Base-by-base conservation (phyloP, 1,140 invertebrate genomes). In the Bombyx mori region DNA sequence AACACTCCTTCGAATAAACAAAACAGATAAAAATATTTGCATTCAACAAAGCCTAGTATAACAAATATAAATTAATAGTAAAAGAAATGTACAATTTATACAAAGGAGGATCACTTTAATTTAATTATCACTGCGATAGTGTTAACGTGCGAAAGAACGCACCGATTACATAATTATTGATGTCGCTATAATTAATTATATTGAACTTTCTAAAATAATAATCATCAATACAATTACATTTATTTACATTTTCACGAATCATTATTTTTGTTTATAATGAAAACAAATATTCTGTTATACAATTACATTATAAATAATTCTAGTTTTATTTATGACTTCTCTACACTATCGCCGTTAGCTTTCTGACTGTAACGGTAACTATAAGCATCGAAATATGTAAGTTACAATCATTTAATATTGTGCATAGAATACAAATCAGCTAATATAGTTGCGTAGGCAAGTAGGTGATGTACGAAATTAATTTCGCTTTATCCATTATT, bases 1-100 rank as follows among this genome's bases (percentile, higher is more conserved):
- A 87, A 84, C 82, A 82, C 76, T 86, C 73, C 77, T 85, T 79
- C 22, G 42, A 69, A 87, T 84, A 87, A 84, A 85, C 79, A 85
- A 85, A 87, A 87, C 80, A 85, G 83, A 82, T 83, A 87, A 83
- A 81, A 82, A 86, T 82, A 84, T 84, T 87, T 80, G 82, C 81
- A 87, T 87, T 84, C 78, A 85, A 85, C 81, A 87, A 80, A 87
- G 84, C 84, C 80, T 83, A 77, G 68, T 35, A 87, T 87, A 87
- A 87, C 84, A 87, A 87, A 85, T 84, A 87, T 87, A 85, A 87
- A 85, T 87, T 85, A 87, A 81, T 76, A 60, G 74, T 85, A 85
- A 84, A 82, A 79, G 76, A 79, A 84, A 85, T 85, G 79, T 86
- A 86, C 80, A 86, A 66, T 84, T 83, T 82, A 74, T 82, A 83